These are phyloP conservation scores for Lycodopsis pacificus DNA, from an alignment of 2,797 vertebrate genomes.

Conservation along the genomic window DNA sequence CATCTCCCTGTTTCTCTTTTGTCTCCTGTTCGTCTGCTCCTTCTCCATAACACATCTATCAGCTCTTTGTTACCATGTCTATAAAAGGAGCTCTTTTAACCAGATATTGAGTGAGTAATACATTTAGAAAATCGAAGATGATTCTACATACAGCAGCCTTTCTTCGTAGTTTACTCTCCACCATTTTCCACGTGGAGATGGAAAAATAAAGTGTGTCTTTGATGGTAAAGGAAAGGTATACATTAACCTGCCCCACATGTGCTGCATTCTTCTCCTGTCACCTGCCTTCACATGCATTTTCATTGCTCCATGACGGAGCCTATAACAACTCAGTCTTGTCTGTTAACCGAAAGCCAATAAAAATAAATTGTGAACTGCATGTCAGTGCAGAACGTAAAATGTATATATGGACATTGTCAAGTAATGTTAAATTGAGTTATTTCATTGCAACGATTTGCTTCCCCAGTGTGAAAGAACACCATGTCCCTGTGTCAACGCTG, in stretches of 20 bases:
- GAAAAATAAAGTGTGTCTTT: slow-evolving; percentile 37
- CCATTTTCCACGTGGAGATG: slow-evolving; percentile 19
- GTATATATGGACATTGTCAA: not conserved
- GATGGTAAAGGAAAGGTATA: slow-evolving; percentile 7
- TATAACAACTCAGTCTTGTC: not conserved
- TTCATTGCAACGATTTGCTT: not conserved
- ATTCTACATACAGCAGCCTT: slow-evolving; percentile 14
- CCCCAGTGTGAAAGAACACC: not conserved
- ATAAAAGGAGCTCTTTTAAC: slow-evolving; percentile 26
- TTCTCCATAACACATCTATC: slow-evolving; percentile 51
- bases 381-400: not conserved
- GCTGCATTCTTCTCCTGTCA: not conserved
- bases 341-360: not conserved
- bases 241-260: not conserved
- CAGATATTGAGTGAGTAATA: slow-evolving; percentile 22
- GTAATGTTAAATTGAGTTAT: not conserved
- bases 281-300: not conserved
- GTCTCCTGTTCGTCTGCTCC: slow-evolving; percentile 29
- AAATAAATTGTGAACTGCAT: slow-evolving; percentile 8
- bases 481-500: not conserved
- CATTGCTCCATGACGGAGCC: not conserved
- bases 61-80: slow-evolving; percentile 45
- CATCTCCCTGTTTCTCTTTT: slow-evolving; percentile 35
- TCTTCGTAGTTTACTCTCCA: not conserved
- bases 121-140: slow-evolving; percentile 25